phyloP scores from a whole-genome alignment of 2,888 invertebrate genomes.

The Ennomos erosarius region DNA sequence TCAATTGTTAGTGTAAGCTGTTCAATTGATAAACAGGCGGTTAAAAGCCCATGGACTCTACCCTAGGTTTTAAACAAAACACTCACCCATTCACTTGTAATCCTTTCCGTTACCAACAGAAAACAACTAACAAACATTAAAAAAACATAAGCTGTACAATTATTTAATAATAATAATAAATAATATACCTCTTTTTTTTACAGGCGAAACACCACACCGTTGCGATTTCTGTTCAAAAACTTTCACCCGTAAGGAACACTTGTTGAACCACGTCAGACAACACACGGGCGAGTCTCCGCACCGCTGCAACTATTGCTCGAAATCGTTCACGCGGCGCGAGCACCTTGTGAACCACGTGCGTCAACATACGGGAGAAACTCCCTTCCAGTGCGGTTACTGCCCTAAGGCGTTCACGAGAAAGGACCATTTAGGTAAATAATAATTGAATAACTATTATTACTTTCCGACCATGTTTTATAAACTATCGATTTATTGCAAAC shows the following conservation, averaged over 20 bases:
- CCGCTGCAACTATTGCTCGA: constrained; percentile 93
- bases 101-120: neutral
- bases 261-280: constrained; percentile 91
- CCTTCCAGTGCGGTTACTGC: constrained; percentile 93
- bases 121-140: neutral
- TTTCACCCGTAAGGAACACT: constrained; percentile 91
- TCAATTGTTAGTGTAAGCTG: too few relatives aligned
- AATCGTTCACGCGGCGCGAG: constrained; percentile 94
- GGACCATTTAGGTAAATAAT: constrained; percentile 88
- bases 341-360: constrained; percentile 94
- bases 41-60: too few relatives aligned
- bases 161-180: too few relatives aligned
- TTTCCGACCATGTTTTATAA: too few relatives aligned
- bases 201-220: constrained; percentile 90
- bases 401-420: constrained; percentile 94
- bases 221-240: constrained; percentile 93
- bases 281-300: constrained; percentile 94
- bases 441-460: too few relatives aligned
- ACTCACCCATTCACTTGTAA: too few relatives aligned
- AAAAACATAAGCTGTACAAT: too few relatives aligned
- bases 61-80: too few relatives aligned
- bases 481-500: too few relatives aligned
- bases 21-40: too few relatives aligned
- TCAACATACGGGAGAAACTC: constrained; percentile 91
- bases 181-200: constrained; percentile 7